phyloP scores from a whole-genome alignment of 2,888 invertebrate species.

The Nomada hirtipes region DNA sequence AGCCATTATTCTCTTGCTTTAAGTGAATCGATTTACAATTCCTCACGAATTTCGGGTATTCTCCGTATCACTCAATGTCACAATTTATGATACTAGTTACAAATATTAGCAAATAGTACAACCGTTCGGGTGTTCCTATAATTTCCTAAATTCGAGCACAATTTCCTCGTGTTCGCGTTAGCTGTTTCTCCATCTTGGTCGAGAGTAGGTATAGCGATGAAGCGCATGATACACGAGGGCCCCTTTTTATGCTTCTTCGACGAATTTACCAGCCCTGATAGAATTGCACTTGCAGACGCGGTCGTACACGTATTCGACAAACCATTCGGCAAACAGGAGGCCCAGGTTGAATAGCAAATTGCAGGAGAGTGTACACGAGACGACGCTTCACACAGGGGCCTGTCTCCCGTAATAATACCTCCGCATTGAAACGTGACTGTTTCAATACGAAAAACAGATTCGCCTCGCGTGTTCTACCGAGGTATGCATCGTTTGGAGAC shows the following conservation, averaged over 20 bases:
- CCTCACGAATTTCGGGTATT: no score
- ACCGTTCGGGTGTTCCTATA: no score
- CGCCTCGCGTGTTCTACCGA: background rate
- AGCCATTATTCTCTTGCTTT: no score
- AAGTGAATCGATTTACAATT: no score
- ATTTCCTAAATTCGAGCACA: no score
- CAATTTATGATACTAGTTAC: no score
- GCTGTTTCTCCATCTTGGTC: no score
- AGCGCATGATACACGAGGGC: no score
- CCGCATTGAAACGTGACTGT: slow-evolving; percentile 44
- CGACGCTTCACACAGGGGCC: slow-evolving; percentile 26
- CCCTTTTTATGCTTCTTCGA: slow-evolving; percentile 29
- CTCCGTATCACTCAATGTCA: no score
- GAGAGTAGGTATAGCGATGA: no score
- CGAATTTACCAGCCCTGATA: slow-evolving; percentile 39
- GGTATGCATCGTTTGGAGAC: background rate
- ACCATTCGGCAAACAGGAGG: slow-evolving; percentile 62
- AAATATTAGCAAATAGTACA: no score
- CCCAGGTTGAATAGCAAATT: slow-evolving; percentile 63
- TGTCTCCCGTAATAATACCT: slow-evolving; percentile 47
- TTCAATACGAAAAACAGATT: slow-evolving; percentile 33
- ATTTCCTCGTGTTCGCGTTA: no score
- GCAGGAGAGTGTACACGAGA: slow-evolving; percentile 27
- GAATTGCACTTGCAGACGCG: slow-evolving; percentile 55
- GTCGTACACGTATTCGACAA: slow-evolving; percentile 48